These are phyloP conservation scores for Carterocephalus palaemon DNA, from an alignment of 2,888 invertebrate species.

Conservation along the genomic window DNA sequence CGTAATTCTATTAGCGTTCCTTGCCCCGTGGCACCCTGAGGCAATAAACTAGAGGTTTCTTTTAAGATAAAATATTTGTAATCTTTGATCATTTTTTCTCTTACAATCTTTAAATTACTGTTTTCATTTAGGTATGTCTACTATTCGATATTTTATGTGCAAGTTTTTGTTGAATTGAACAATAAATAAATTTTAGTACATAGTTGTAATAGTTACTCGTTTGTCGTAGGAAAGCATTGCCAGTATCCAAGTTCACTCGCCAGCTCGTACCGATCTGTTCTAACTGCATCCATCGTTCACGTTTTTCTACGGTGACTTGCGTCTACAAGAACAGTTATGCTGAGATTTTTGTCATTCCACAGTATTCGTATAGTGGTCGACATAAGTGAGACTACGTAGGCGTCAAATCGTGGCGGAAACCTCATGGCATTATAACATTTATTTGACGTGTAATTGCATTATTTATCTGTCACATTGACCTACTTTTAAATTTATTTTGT, in stretches of 20 bases:
- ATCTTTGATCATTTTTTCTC: slow-evolving; percentile 10
- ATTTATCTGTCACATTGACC: no score
- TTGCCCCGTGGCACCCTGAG: slow-evolving; percentile 8
- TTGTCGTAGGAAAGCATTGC: neutral
- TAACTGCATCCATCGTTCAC: slow-evolving; percentile 18
- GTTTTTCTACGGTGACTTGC: slow-evolving; percentile 22
- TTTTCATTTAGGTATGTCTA: neutral
- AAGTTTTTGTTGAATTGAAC: no score
- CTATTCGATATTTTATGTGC: no score
- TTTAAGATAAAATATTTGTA: slow-evolving; percentile 17
- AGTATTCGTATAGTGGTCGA: slow-evolving; percentile 41
- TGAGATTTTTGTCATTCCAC: slow-evolving; percentile 61
- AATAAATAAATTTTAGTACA: no score
- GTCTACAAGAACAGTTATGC: slow-evolving; percentile 54
- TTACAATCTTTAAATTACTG: neutral
- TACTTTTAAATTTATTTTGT: no score
- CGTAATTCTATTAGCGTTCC: slow-evolving; percentile 51
- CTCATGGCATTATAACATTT: no score
- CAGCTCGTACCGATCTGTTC: slow-evolving; percentile 5
- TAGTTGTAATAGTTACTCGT: neutral
- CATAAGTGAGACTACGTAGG: slow-evolving; percentile 14
- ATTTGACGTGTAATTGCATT: no score
- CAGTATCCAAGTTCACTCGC: slow-evolving; percentile 1
- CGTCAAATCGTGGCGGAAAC: no score
- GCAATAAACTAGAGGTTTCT: slow-evolving; percentile 24